A percentile compares a stretch with the other conserved stretches of the same genome.
Conservation (phyloP, 2,797 vertebrate species). For the Limosa lapponica region DNA sequence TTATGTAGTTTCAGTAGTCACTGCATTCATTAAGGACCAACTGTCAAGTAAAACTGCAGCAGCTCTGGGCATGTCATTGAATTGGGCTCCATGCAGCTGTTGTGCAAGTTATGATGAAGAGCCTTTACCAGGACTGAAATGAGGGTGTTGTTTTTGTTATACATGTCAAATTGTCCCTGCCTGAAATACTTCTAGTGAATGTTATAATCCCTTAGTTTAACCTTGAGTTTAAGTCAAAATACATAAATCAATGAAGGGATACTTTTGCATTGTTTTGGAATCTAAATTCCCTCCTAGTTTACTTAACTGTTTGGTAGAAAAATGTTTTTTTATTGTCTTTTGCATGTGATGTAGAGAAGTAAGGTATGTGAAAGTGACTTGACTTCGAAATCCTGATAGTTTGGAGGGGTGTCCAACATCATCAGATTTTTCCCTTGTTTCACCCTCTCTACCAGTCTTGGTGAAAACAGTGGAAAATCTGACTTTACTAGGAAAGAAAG, state of each 20-base stretch:
- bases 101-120: neutral
- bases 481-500: neutral
- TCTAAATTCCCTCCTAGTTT: neutral
- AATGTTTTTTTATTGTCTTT: neutral
- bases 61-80: neutral
- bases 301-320: neutral
- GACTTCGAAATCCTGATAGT: neutral
- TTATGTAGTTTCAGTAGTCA: neutral
- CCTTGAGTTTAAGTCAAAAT: neutral
- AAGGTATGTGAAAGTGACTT: neutral
- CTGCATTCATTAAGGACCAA: neutral
- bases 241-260: slow-evolving; percentile 27
- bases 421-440: neutral
- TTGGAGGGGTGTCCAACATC: neutral
- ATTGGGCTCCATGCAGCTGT: neutral
- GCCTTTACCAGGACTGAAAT: neutral
- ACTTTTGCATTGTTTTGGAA: neutral
- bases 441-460: neutral
- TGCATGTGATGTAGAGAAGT: neutral
- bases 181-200: slow-evolving; percentile 15
- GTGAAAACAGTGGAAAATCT: neutral
- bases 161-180: neutral
- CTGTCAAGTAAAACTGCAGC: neutral
- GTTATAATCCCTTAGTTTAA: slow-evolving; percentile 39
- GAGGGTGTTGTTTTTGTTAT: neutral